Percentiles rank a stretch among this genome's conserved stretches.
Evolutionary conservation across 2,113 vertebrate species (phyloP).

Genomic region (Lanius ludovicianus): DNA sequence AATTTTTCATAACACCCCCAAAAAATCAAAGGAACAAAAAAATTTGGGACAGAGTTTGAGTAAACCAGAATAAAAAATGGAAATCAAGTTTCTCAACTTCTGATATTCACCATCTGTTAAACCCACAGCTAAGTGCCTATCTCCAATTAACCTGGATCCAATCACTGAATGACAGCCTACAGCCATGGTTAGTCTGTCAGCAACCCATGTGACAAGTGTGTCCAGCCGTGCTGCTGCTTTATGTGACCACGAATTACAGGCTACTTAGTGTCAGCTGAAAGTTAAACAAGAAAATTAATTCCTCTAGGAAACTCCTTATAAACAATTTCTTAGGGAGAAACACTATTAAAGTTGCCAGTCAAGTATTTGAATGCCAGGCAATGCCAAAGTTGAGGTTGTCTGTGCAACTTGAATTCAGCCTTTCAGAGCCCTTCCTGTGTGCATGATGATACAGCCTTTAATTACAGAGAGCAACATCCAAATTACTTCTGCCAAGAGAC

Average conservation of each 20-base stretch:
- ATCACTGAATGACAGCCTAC: not conserved
- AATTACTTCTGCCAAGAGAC: slow-evolving; percentile 56
- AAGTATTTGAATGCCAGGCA: not conserved
- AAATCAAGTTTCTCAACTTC: not conserved
- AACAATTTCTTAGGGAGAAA: not conserved
- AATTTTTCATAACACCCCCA: not conserved
- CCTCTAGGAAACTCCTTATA: not conserved
- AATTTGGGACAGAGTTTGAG: too few relatives aligned
- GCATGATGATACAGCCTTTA: not conserved
- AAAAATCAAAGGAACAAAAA: not conserved
- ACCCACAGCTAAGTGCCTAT: not conserved
- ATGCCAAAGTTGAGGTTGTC: not conserved
- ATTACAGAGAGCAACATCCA: slow-evolving; percentile 50
- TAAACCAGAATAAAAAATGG: not conserved
- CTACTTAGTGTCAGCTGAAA: not conserved
- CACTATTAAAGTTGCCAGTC: not conserved
- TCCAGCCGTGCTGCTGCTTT: not conserved
- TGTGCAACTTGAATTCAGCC: not conserved
- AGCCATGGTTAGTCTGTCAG: not conserved
- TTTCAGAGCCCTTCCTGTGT: not conserved
- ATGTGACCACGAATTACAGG: not conserved
- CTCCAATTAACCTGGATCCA: not conserved
- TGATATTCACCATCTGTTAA: not conserved
- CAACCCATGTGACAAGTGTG: not conserved
- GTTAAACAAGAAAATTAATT: not conserved